Evolutionary conservation across 2,888 invertebrate species (phyloP).

Genomic region (Ochropleura plecta): DNA sequence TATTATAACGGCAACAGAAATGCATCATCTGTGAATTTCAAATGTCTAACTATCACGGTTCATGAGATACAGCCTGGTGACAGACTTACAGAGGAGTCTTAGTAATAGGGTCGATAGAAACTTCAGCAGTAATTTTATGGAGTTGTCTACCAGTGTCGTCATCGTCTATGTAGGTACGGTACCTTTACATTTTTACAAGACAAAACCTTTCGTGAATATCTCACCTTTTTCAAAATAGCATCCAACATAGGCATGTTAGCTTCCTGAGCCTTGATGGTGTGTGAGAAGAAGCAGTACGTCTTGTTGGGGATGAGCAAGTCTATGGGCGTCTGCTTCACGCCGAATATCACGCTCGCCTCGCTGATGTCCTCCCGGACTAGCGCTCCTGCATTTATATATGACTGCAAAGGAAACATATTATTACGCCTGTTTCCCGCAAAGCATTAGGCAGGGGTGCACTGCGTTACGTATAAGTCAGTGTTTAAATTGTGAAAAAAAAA

Average conservation of each 20-base stretch:
- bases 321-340: constrained; percentile 98
- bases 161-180: neutral
- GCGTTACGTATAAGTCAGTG: neutral
- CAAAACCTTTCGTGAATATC: neutral
- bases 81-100: no score
- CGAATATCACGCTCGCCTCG: constrained; percentile 98
- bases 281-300: constrained; percentile 99
- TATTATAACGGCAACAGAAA: no score
- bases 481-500: neutral
- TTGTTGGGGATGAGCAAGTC: constrained; percentile 98
- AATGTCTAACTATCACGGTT: no score
- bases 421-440: neutral
- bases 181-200: neutral
- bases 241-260: constrained; percentile 99
- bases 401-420: constrained; percentile 85
- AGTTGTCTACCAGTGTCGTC: neutral
- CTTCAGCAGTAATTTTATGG: neutral
- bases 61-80: no score
- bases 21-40: no score
- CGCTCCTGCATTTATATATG: constrained; percentile 98
- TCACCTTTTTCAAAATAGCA: constrained; percentile 97
- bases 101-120: no score
- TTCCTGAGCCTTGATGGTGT: constrained; percentile 99
- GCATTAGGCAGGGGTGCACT: neutral
- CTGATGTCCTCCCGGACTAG: constrained; percentile 98